Evolutionary conservation across 1,140 invertebrate genomes (phyloP).

Genomic region (Pemphigus obesinymphae): DNA sequence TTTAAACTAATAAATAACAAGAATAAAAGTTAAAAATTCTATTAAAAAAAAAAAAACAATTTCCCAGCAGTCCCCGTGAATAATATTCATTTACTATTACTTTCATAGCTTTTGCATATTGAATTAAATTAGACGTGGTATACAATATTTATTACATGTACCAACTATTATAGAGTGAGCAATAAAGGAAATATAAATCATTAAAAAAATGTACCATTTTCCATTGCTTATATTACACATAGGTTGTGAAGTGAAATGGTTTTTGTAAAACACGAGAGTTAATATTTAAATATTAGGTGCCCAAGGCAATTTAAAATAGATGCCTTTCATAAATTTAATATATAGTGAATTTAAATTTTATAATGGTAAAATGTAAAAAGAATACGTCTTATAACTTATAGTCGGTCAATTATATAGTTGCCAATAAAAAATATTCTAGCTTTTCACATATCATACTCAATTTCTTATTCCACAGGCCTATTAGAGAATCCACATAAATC

Average conservation of each 20-base stretch:
- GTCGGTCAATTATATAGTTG: no score
- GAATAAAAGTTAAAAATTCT: background rate
- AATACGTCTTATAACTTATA: no score
- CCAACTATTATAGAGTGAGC: background rate
- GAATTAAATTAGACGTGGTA: background rate
- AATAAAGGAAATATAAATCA: background rate
- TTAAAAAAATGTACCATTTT: background rate
- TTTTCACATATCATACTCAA: no score
- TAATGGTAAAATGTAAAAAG: background rate
- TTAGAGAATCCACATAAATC: no score
- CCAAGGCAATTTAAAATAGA: background rate
- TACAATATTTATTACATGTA: background rate
- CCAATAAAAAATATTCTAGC: no score
- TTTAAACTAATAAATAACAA: background rate
- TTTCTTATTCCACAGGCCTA: no score
- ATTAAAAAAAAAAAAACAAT: background rate
- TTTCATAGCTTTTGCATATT: background rate
- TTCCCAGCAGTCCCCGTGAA: background rate
- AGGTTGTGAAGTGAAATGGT: background rate
- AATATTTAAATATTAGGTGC: background rate
- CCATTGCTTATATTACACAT: background rate
- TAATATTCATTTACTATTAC: background rate
- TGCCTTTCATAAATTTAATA: background rate
- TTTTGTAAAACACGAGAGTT: background rate
- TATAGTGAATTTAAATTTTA: background rate